Evolutionary conservation across 1,140 invertebrate species (phyloP).

Genomic region (Lucilia cuprina): DNA sequence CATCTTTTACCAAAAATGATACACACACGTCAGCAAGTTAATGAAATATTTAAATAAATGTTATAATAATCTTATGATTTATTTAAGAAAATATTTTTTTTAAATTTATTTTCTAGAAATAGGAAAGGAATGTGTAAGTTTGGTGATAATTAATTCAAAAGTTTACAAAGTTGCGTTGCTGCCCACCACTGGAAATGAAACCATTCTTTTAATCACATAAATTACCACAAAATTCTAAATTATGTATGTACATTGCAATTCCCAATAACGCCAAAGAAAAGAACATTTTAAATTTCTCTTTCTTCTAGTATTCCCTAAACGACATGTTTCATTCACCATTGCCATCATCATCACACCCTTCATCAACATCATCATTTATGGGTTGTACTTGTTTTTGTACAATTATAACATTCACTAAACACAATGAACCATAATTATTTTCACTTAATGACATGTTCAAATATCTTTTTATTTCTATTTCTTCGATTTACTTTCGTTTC

Average conservation of each 20-base stretch:
- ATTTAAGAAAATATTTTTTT: too few relatives aligned
- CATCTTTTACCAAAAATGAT: too few relatives aligned
- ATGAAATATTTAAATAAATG: too few relatives aligned
- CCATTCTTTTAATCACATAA: neutral
- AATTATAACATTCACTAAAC: neutral
- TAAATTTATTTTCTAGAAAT: too few relatives aligned
- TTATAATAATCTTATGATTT: too few relatives aligned
- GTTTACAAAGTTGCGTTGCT: too few relatives aligned
- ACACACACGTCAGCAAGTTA: too few relatives aligned
- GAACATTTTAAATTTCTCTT: too few relatives aligned
- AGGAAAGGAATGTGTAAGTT: too few relatives aligned
- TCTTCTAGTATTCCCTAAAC: neutral
- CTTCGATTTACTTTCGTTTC: neutral
- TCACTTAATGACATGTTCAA: conserved; percentile 31
- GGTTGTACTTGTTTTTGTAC: neutral
- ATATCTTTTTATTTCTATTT: neutral
- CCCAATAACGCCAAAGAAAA: neutral
- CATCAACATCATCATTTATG: neutral
- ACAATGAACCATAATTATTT: conserved; percentile 32
- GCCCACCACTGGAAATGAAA: too few relatives aligned
- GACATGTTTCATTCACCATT: neutral
- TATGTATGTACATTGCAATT: neutral
- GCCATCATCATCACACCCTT: neutral
- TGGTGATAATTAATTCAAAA: too few relatives aligned
- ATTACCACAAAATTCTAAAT: neutral